phyloP scores from a whole-genome alignment of 1,140 invertebrate genomes.

The Tetragnatha versicolor region DNA sequence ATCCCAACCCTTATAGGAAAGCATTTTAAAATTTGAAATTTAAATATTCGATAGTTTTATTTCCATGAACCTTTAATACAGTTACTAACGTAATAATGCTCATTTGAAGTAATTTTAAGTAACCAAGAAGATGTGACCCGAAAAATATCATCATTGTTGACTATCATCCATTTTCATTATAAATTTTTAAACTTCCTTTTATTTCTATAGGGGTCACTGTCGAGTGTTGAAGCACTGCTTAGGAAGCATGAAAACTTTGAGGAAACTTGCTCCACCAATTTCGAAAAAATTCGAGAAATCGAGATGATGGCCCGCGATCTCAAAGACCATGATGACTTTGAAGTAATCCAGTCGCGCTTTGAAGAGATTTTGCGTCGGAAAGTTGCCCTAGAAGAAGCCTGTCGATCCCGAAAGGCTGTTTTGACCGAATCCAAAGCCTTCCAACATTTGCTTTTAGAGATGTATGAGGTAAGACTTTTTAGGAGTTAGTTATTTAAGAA shows the following conservation, averaged over 20 bases:
- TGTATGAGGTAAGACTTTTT: constrained; percentile 77
- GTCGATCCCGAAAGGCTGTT: constrained; percentile 72
- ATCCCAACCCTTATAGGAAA: no score
- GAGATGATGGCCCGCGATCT: constrained; percentile 74
- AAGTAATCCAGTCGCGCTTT: constrained; percentile 72
- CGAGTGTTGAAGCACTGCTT: constrained; percentile 82
- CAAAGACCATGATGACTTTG: constrained; percentile 71
- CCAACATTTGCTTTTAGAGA: constrained; percentile 83
- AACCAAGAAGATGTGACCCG: no score
- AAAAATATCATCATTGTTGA: no score
- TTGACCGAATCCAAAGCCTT: constrained; percentile 81
- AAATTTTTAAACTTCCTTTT: no score
- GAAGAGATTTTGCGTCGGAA: constrained; percentile 67
- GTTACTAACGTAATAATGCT: no score
- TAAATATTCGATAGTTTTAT: no score
- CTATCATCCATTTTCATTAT: no score
- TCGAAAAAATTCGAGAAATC: constrained; percentile 79
- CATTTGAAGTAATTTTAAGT: no score
- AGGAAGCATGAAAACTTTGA: constrained; percentile 90
- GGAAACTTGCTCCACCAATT: constrained; percentile 81
- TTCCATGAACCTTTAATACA: no score
- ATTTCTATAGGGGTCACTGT: constrained; percentile 69
- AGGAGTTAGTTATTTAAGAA: no score
- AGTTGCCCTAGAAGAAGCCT: constrained; percentile 66
- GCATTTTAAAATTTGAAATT: no score